phyloP scores from a whole-genome alignment of 2,797 vertebrate genomes.

The Hydrocynus forskahlii region DNA sequence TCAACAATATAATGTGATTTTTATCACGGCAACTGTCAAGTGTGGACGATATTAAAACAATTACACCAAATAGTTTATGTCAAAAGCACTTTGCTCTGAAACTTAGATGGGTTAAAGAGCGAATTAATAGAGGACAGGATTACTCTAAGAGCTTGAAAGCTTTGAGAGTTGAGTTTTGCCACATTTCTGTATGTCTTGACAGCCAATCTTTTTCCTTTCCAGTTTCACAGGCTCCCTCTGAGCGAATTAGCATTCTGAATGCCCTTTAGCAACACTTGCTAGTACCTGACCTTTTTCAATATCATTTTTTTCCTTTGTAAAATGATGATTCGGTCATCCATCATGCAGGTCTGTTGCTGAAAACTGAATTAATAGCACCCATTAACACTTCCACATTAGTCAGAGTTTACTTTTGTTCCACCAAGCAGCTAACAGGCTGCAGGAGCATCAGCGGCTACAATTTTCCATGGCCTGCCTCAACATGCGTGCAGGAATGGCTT shows the following conservation, averaged over 20 bases:
- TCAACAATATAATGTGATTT: constrained; percentile 36
- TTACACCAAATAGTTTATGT: constrained; percentile 35
- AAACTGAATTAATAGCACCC: constrained; percentile 23
- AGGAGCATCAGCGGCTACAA: background rate
- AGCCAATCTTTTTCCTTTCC: background rate
- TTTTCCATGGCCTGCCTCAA: constrained; percentile 35
- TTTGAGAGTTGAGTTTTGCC: background rate
- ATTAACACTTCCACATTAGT: constrained; percentile 28
- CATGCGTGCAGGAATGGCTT: constrained; percentile 21
- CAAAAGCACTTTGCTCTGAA: constrained; percentile 32
- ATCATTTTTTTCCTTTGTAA: background rate
- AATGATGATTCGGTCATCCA: background rate
- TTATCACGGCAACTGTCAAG: constrained; percentile 26
- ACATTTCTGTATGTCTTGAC: constrained; percentile 1
- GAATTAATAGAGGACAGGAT: background rate
- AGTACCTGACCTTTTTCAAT: background rate
- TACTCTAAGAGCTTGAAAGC: background rate
- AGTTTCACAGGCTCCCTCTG: background rate
- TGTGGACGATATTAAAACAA: constrained; percentile 30
- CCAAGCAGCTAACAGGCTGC: background rate
- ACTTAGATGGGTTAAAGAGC: background rate
- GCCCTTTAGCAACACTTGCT: constrained; percentile 8
- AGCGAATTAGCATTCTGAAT: constrained; percentile 10
- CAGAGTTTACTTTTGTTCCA: background rate
- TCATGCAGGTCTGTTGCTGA: background rate